phyloP scores from a whole-genome alignment of 2,797 vertebrate species.

The Naso thynnoides region DNA sequence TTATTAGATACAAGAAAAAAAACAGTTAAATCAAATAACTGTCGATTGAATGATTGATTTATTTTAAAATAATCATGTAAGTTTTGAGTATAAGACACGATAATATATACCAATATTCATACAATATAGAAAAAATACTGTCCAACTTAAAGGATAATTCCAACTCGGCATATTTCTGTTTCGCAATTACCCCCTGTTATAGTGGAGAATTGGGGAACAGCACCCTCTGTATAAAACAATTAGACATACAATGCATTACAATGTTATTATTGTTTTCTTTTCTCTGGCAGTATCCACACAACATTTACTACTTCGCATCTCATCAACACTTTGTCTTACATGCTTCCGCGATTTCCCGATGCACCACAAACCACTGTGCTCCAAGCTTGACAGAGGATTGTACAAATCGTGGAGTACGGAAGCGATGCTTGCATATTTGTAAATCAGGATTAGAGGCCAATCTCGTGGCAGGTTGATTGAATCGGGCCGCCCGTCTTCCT shows the following conservation, averaged over 20 bases:
- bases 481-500: conserved; percentile 74
- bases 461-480: conserved; percentile 80
- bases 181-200: no score
- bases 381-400: conserved; percentile 66
- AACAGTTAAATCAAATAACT: not conserved
- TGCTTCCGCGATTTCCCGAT: conserved; percentile 17
- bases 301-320: not conserved
- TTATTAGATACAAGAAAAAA: not conserved
- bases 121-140: not conserved
- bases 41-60: not conserved
- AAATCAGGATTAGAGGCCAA: conserved; percentile 81
- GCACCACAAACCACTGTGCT: conserved; percentile 16
- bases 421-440: conserved; percentile 78
- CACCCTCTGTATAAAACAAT: no score
- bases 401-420: conserved; percentile 47
- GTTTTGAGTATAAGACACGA: not conserved
- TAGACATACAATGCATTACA: no score
- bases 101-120: not conserved
- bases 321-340: conserved; percentile 16
- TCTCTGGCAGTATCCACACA: not conserved
- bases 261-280: no score
- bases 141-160: not conserved
- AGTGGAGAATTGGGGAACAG: no score
- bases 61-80: not conserved
- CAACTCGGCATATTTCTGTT: not conserved